phyloP scores from a whole-genome alignment of 2,888 invertebrate species.

The Chloroclysta siterata region DNA sequence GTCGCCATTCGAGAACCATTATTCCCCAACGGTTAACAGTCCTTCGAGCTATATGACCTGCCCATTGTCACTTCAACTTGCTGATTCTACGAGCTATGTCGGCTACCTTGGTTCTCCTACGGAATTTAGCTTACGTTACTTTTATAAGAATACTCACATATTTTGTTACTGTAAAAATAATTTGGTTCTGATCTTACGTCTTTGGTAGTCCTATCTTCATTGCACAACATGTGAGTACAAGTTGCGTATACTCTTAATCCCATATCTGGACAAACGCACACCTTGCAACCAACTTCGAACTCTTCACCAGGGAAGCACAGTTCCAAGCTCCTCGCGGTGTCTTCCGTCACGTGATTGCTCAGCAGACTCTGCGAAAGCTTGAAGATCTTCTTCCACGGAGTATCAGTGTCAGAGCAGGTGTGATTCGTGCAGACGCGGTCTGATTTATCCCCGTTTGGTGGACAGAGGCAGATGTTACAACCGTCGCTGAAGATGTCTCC shows the following conservation, averaged over 20 bases:
- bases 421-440: conserved; percentile 68
- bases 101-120: too few species aligned
- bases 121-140: too few species aligned
- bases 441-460: conserved; percentile 65
- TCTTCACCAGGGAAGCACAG: conserved; percentile 76
- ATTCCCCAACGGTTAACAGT: too few species aligned
- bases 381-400: conserved; percentile 64
- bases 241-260: conserved; percentile 68
- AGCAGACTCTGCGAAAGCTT: conserved; percentile 59
- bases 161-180: background rate
- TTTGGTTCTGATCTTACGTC: conserved; percentile 20
- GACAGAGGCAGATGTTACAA: conserved; percentile 78
- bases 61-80: too few species aligned
- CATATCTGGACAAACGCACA: conserved; percentile 75
- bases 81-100: too few species aligned
- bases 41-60: too few species aligned
- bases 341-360: conserved; percentile 48
- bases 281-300: conserved; percentile 69
- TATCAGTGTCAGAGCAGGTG: conserved; percentile 56
- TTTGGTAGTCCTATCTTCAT: conserved; percentile 38
- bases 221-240: conserved; percentile 61
- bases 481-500: conserved; percentile 70
- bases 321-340: conserved; percentile 58
- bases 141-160: background rate
- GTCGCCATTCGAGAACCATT: too few species aligned